Conservation (phyloP, 1,140 invertebrate species). For the Hycleus phaleratus region DNA sequence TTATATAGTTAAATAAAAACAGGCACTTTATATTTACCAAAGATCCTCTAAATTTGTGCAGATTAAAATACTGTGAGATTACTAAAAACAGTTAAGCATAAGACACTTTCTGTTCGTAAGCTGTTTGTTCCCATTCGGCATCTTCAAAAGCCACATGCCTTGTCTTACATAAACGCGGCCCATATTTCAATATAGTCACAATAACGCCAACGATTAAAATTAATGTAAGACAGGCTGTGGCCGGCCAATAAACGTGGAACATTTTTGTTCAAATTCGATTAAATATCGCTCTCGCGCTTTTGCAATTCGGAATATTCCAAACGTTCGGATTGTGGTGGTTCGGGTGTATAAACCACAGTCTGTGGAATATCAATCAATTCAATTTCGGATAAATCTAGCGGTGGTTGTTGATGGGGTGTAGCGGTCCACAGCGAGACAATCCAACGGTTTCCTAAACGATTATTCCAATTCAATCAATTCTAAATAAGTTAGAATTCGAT, state of each 20-base stretch:
- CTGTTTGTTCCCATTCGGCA: conserved; percentile 50
- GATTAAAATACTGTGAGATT: not conserved
- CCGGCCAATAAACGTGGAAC: conserved; percentile 48
- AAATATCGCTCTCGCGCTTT: conserved; percentile 76
- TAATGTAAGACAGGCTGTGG: conserved; percentile 58
- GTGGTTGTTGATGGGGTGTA: conserved; percentile 73
- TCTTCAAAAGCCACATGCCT: conserved; percentile 56
- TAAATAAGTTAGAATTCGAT: not conserved
- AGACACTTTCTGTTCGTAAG: conserved; percentile 54
- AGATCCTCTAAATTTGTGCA: not conserved
- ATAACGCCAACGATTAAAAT: conserved; percentile 65
- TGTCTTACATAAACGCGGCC: conserved; percentile 56
- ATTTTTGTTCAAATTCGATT: conserved; percentile 35
- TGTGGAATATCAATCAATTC: conserved; percentile 40
- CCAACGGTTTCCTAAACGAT: conserved; percentile 65
- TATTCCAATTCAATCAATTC: conserved; percentile 1
- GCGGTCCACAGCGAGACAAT: conserved; percentile 73
- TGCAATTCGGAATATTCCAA: conserved; percentile 65
- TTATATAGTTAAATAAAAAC: not conserved
- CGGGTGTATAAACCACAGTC: conserved; percentile 30
- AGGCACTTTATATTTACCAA: not conserved
- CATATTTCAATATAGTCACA: conserved; percentile 63
- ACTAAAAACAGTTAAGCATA: conserved; percentile 1
- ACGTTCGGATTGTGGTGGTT: conserved; percentile 33
- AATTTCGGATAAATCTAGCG: conserved; percentile 69